Evolutionary conservation across 2,797 vertebrate genomes (phyloP).

Genomic region (Numenius phaeopus): DNA sequence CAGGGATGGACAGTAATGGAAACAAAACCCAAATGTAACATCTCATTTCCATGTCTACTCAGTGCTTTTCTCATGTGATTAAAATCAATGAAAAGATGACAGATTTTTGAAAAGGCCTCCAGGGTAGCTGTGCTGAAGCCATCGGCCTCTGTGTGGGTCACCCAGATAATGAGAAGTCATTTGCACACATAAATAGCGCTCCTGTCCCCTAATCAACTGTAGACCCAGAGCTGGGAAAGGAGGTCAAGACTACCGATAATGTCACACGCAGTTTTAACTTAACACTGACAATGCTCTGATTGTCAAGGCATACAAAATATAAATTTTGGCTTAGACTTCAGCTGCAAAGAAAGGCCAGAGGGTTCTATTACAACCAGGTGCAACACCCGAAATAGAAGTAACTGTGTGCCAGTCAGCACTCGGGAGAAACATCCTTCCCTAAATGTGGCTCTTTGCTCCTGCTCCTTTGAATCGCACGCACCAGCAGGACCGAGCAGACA

Average conservation of each 20-base stretch:
- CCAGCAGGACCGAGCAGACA: background rate
- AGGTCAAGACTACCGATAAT: background rate
- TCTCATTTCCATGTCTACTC: background rate
- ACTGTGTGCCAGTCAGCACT: background rate
- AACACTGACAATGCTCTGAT: background rate
- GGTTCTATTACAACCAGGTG: background rate
- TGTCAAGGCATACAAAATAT: background rate
- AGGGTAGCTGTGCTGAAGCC: background rate
- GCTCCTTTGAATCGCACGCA: background rate
- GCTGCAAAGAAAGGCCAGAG: background rate
- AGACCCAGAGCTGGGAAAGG: background rate
- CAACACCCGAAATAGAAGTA: conserved; percentile 3
- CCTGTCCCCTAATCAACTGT: background rate
- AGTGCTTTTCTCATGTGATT: background rate
- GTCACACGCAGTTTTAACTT: background rate
- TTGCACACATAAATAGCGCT: background rate
- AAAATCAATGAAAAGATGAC: background rate
- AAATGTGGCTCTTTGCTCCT: background rate
- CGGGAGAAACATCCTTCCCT: background rate
- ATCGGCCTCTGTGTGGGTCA: background rate
- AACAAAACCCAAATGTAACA: background rate
- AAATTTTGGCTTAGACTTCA: background rate
- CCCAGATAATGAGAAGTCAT: background rate
- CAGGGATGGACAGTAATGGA: background rate
- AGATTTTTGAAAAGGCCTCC: background rate